Percentiles rank a stretch among this genome's conserved stretches.
Evolutionary conservation across 2,888 invertebrate genomes (phyloP).

Genomic region (Augochlorella aurata): DNA sequence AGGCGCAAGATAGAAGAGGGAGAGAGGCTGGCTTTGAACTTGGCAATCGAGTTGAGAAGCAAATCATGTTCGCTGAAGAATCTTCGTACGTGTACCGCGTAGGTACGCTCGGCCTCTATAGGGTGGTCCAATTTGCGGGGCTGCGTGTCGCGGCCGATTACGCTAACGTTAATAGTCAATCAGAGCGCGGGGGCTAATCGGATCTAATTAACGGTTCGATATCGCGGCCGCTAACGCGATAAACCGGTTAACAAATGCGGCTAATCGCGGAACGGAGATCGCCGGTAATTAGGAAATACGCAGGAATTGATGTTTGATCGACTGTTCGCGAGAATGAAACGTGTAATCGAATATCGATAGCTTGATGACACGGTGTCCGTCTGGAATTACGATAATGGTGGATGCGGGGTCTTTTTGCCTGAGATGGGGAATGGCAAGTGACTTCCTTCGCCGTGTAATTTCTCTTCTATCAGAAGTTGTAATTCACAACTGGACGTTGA

Average conservation of each 20-base stretch:
- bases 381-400: neutral
- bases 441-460: neutral
- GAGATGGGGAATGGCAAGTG: neutral
- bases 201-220: conserved; percentile 39
- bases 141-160: conserved; percentile 7
- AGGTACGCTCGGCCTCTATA: conserved; percentile 36
- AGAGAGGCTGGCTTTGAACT: conserved; percentile 62
- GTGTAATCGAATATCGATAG: neutral
- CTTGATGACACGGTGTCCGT: neutral
- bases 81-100: conserved; percentile 55
- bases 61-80: conserved; percentile 61
- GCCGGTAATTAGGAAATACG: neutral
- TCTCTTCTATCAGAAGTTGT: neutral
- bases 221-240: conserved; percentile 9
- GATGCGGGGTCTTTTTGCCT: too few relatives aligned
- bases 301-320: neutral
- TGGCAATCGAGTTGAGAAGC: conserved; percentile 63
- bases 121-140: conserved; percentile 55
- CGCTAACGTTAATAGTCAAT: conserved; percentile 40
- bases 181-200: conserved; percentile 24
- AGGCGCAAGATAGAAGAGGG: conserved; percentile 15
- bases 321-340: neutral
- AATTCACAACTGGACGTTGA: neutral
- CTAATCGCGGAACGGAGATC: neutral
- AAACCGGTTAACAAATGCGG: conserved; percentile 28